Evolutionary conservation across 2,113 vertebrate genomes (phyloP), one percentile per base, ranked within the genome.

Genomic region (Oceanodroma tethys): DNA sequence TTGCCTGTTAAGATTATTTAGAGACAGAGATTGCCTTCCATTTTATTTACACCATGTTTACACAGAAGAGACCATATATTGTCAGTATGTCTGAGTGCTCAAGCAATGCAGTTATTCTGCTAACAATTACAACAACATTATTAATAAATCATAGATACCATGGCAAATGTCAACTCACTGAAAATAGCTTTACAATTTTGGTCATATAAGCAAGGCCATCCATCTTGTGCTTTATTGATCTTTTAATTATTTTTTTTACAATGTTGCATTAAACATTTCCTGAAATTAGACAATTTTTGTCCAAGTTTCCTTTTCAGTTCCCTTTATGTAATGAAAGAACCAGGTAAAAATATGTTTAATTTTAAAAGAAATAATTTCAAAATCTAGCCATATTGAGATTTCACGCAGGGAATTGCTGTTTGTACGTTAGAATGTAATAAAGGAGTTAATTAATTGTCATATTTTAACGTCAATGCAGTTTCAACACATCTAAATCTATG

Each of bases 111-210:
- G 45, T 75, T 68, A 91, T 48, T 36, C 75, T 58, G 42, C 63
- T 93, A 93, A 43, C 59, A 88, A 72, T 80, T 91, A 96, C 52
- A 91, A 81, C 21, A 89, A 90, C 40, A 32, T 78, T 88, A 88
- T 93, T 74, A 95, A 86, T 83, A 93, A 95, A 95, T 76, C 40
- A 91, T 56, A 82, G 73, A 87, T 71, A 86, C 10, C 29, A 48
- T 36, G 53, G 85, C 20, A 95, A 90, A 95, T 71, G 32, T 73
- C 71, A 92, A 21, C 45, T 81, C 50, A 53, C 11, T 62, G 58
- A 85, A 95, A 93, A 94, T 1, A 74, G 53, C 47, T 90, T 89
- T 80, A 75, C 23, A 58, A 2, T 73, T 83, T 47, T 90, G 47
- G 13, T 76, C 42, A 90, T 40, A 86, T 23, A 95, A 88, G 30